phyloP scores from a whole-genome alignment of 1,140 invertebrate species.

The Leptinotarsa lineolata region DNA sequence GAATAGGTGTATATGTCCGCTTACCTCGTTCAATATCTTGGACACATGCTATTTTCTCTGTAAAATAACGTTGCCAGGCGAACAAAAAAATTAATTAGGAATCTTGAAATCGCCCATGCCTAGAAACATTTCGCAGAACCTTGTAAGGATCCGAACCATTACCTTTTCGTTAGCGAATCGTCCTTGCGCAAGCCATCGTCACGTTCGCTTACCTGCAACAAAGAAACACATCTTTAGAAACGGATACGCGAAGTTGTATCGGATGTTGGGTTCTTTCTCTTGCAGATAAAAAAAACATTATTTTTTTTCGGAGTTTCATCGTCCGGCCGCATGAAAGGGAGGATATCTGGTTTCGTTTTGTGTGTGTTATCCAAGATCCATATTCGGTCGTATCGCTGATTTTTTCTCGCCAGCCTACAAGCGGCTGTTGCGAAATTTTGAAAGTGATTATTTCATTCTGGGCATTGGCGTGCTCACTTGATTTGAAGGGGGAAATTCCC shows the following conservation, averaged over 20 bases:
- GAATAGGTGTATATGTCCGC: too few relatives aligned
- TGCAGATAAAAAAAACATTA: not conserved
- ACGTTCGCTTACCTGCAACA: not conserved
- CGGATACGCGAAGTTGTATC: not conserved
- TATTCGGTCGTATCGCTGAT: slow-evolving; percentile 31
- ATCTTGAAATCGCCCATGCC: too few relatives aligned
- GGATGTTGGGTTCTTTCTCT: not conserved
- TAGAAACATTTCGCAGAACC: too few relatives aligned
- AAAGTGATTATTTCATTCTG: slow-evolving; percentile 40
- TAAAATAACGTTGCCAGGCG: too few relatives aligned
- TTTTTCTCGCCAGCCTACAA: slow-evolving; percentile 31
- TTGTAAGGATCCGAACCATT: not conserved
- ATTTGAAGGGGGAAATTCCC: too few relatives aligned
- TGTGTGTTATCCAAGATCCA: not conserved
- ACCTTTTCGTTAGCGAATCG: not conserved
- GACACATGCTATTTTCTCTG: too few relatives aligned
- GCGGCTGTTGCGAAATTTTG: slow-evolving; percentile 42
- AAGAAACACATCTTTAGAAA: not conserved
- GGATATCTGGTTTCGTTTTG: not conserved
- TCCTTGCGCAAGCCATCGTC: not conserved
- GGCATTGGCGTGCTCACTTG: not conserved
- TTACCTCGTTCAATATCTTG: too few relatives aligned
- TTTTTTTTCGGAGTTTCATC: not conserved
- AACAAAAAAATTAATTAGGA: too few relatives aligned
- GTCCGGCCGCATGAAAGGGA: not conserved